Evolutionary conservation across 2,113 vertebrate genomes (phyloP), one percentile per base, ranked within the genome.

Genomic region (Rattus rattus): DNA sequence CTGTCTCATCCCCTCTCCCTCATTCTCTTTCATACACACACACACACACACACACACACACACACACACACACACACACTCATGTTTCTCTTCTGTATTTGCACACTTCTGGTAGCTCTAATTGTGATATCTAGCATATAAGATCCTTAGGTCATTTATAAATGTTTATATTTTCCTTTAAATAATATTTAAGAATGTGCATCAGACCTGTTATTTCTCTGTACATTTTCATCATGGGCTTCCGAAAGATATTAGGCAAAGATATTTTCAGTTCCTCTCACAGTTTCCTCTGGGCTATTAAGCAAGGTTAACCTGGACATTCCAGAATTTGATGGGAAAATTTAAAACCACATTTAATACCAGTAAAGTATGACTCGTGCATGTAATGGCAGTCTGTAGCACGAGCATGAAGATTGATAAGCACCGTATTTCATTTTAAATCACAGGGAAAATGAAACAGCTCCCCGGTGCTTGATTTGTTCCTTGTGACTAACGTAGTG

Each of bases 301-400:
- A 97, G 72, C 89, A 97, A 98, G 92, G 65, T 94, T 97, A 98
- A 97, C 94, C 47, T 89, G 93, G 96, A 97, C 96, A 96, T 98
- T 96, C 95, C 88, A 63, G 59, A 67, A 95, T 91, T 95, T 97
- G 52, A 97, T 94, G 83, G 91, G 84, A 92, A 94, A 59, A 92
- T 76, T 97, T 94, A 97, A 97, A 98, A 94, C 33, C 95, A 36
- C 36, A 95, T 96, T 98, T 96, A 94, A 28, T 13, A 22, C 97
- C 97, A 97, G 96, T 97, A 97, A 98, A 98, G 94, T 96, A 84
- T 95, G 95, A 97, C 90, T 95, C 92, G 94, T 91, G 92, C 83
- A 97, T 95, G 26, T 95, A 97, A 94, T 59, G 97, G 85, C 7
- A 90, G 12, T 22, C 88, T 97, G 97, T 97, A 73, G 59, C n/a